Evolutionary conservation across 2,113 vertebrate genomes (phyloP), one percentile per base, ranked within the genome.

Genomic region (Prunella fulvescens): DNA sequence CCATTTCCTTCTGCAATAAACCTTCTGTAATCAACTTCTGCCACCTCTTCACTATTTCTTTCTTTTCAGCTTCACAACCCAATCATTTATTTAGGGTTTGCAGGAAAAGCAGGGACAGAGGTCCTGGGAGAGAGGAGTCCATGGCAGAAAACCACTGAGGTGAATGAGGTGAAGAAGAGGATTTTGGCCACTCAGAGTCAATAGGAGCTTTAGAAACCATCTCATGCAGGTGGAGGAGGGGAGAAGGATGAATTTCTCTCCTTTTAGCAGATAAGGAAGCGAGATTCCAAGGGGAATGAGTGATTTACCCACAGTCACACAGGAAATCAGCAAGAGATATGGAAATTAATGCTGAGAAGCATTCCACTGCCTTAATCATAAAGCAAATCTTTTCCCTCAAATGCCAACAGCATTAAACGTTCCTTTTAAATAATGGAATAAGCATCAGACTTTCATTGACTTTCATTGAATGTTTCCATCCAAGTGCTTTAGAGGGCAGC

Each of bases 311-410:
- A 88, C 60, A 78, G 67, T 19, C 56, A 7, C 86, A 70, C 47
- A 92, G 83, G 60, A 88, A 93, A 95, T 93, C 94, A 93, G 88
- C 94, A 71, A 67, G 82, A 96, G 83, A 86, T 58, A 83, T 51
- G 83, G 92, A 93, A 97, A 96, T 93, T 47, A 92, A 94, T 86
- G 92, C 95, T 88, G 76, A 93, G 91, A 39, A 94, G 62, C 71
- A 58, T 83, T 93, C 78, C 81, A 74, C 72, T 19, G 82, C 80
- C 83, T 94, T 81, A 81, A 94, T 92, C 91, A 92, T 60, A 88
- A 92, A 93, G 69, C 83, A 11, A 93, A 60, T 96, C 91, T 91
- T 93, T 83, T 42, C 73, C 53, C 65, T 93, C 92, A 78, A 91
- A 86, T 86, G 86, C 95, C 92, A 95, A 76, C 73, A 86, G 79